A percentile compares a stretch with the other conserved stretches of the same genome.
Conservation (phyloP, 2,888 invertebrate species). For the Caenorhabditis angaria region DNA sequence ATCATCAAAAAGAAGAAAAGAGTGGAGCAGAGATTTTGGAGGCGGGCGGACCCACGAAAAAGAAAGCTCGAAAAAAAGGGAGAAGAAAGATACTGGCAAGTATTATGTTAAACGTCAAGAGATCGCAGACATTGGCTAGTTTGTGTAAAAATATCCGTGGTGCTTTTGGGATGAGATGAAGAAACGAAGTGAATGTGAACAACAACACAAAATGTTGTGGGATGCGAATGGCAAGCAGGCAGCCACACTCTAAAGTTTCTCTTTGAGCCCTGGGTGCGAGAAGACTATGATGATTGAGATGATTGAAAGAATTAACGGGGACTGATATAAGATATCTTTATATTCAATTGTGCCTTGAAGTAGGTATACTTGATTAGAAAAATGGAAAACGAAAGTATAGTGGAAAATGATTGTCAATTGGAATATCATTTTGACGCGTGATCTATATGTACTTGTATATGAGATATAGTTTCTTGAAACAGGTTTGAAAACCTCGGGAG, state of each 20-base stretch:
- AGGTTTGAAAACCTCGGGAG: no score
- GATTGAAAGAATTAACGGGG: constrained; percentile 9
- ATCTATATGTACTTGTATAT: no score
- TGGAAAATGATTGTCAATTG: no score
- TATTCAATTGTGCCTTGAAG: constrained; percentile 31
- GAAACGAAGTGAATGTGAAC: constrained; percentile 27
- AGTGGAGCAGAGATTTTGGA: constrained; percentile 17
- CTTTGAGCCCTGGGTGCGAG: not conserved
- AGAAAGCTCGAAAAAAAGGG: not conserved
- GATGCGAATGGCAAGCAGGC: constrained; percentile 15
- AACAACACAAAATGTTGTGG: constrained; percentile 40
- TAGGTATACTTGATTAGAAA: no score
- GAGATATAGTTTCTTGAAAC: no score
- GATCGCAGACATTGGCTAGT: constrained; percentile 5
- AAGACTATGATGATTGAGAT: not conserved
- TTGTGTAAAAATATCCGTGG: constrained; percentile 30
- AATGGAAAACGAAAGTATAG: no score
- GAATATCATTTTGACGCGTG: no score
- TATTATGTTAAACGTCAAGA: not conserved
- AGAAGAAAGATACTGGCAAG: not conserved
- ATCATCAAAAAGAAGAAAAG: constrained; percentile 24
- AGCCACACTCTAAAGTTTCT: constrained; percentile 7
- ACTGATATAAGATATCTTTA: constrained; percentile 25
- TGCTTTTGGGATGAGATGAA: constrained; percentile 22
- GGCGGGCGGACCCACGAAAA: not conserved